phyloP scores from a whole-genome alignment of 2,797 vertebrate genomes.

The Glyptemys insculpta region DNA sequence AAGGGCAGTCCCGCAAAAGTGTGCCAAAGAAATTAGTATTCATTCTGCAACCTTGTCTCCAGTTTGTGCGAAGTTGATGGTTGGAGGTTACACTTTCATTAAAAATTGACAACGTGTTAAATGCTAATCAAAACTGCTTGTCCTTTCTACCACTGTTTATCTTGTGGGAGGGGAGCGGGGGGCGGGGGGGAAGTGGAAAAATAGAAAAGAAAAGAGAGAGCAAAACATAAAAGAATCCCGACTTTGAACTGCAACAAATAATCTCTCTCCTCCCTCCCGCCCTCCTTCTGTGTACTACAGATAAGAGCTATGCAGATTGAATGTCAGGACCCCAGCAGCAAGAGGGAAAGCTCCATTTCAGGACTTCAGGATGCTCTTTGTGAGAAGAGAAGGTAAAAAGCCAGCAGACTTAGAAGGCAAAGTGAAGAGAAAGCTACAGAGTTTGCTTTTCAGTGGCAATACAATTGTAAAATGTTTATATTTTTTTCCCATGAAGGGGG shows the following conservation, averaged over 20 bases:
- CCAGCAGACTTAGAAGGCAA: background rate
- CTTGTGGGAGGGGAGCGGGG: constrained; percentile 20
- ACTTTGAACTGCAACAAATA: constrained; percentile 78
- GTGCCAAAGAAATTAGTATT: constrained; percentile 80
- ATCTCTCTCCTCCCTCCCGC: constrained; percentile 37
- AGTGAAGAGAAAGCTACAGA: background rate
- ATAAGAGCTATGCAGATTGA: constrained; percentile 76
- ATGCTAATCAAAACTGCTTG: constrained; percentile 83
- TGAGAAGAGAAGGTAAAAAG: background rate
- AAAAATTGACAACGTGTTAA: constrained; percentile 86
- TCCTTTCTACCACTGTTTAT: constrained; percentile 82
- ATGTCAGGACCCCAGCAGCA: constrained; percentile 50
- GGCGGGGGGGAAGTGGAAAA: background rate
- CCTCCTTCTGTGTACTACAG: constrained; percentile 68
- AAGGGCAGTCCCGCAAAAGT: constrained; percentile 78
- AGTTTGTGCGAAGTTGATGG: constrained; percentile 80
- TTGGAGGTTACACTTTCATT: constrained; percentile 84
- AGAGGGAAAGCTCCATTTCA: constrained; percentile 24
- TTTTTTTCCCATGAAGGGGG: background rate
- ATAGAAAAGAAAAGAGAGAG: background rate
- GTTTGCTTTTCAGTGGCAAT: background rate
- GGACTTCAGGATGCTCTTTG: constrained; percentile 18
- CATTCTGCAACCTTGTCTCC: constrained; percentile 74
- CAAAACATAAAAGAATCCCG: constrained; percentile 54
- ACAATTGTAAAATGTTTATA: background rate